A percentile compares a stretch with the other conserved stretches of the same genome.
phyloP scores from a whole-genome alignment of 2,797 vertebrate species.

The Tolypeutes matacus region DNA sequence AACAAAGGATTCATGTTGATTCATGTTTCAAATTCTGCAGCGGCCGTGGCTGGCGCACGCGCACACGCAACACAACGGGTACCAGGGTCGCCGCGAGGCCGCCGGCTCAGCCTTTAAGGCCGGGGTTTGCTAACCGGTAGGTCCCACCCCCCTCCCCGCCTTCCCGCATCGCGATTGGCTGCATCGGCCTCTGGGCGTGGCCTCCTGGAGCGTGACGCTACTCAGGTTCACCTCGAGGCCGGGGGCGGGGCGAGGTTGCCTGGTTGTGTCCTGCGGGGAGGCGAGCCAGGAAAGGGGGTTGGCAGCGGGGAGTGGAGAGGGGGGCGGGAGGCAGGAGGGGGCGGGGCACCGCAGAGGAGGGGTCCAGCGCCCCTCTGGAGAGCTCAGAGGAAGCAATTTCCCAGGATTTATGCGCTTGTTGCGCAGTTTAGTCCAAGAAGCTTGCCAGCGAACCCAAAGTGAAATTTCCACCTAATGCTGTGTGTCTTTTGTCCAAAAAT shows the following conservation, averaged over 20 bases:
- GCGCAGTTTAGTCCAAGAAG: too few species aligned
- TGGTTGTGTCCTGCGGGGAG: not conserved
- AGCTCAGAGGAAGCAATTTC: not conserved
- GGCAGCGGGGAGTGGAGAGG: too few species aligned
- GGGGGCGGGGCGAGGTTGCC: not conserved
- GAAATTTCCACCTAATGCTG: not conserved
- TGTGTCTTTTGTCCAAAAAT: not conserved
- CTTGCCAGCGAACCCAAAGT: not conserved
- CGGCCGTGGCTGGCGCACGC: too few species aligned
- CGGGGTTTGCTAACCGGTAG: not conserved
- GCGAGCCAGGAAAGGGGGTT: too few species aligned
- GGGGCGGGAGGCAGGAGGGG: not conserved
- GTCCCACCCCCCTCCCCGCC: not conserved
- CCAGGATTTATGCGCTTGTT: not conserved
- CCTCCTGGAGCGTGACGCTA: not conserved
- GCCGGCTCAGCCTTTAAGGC: not conserved
- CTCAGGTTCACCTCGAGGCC: too few species aligned
- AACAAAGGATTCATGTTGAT: too few species aligned
- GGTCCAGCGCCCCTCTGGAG: too few species aligned
- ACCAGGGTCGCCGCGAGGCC: accelerated
- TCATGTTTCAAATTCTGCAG: conserved; percentile 77
- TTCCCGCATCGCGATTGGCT: not conserved
- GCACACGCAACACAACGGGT: not conserved
- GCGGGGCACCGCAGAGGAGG: too few species aligned
- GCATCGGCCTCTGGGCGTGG: not conserved